A percentile compares a stretch with the other conserved stretches of the same genome.
Conservation (phyloP, 2,797 vertebrate genomes). For the Oreonectes daqikongensis region DNA sequence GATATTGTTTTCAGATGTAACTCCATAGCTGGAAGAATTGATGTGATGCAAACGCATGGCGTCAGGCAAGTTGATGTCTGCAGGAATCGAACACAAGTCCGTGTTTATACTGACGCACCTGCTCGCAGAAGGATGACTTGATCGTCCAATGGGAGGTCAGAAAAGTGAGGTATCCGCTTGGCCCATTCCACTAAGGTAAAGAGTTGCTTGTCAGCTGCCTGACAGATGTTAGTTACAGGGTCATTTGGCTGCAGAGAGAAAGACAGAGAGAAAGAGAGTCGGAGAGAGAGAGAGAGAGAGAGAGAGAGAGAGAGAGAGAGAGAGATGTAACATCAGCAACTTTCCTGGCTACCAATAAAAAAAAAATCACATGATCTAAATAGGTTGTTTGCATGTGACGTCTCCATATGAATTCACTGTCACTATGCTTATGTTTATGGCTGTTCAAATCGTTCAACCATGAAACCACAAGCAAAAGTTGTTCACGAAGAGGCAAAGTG, state of each 20-base stretch:
- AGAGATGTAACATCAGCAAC: not conserved
- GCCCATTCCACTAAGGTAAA: conserved; percentile 84
- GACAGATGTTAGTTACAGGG: conserved; percentile 84
- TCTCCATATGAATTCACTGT: too few species aligned
- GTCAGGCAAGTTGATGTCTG: not conserved
- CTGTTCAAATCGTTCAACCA: too few species aligned
- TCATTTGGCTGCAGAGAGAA: conserved; percentile 72
- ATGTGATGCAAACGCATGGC: not conserved
- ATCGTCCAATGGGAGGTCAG: conserved; percentile 80
- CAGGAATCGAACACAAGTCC: conserved; percentile 4
- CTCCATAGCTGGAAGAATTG: conserved; percentile 1
- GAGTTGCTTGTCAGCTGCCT: conserved; percentile 83
- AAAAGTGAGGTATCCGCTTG: conserved; percentile 82
- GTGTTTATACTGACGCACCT: conserved; percentile 67
- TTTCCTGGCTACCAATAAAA: too few species aligned
- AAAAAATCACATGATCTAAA: too few species aligned
- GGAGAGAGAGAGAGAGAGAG: conserved; percentile 8
- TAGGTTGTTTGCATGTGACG: too few species aligned
- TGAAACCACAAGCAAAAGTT: too few species aligned
- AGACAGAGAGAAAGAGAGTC: not conserved
- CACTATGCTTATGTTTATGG: too few species aligned
- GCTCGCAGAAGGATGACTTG: conserved; percentile 81
- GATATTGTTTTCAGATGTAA: conserved; percentile 16
- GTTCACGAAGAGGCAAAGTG: too few species aligned
- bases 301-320: conserved; percentile 15